Evolutionary conservation across 2,888 invertebrate species (phyloP).

Genomic region (Drosophila mulleri): DNA sequence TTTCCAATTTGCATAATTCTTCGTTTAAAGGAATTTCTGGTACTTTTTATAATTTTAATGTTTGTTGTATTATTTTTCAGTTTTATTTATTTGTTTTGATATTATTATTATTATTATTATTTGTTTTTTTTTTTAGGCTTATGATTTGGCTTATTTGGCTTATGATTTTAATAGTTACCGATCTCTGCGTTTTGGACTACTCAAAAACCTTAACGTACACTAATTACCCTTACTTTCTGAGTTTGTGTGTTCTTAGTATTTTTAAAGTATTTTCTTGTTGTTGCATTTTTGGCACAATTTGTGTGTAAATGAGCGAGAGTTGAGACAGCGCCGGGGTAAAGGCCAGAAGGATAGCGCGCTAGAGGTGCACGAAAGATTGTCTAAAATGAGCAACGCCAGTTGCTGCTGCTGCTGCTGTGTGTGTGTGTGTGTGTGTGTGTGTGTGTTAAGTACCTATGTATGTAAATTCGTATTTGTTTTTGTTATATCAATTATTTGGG

Average conservation of each 20-base stretch:
- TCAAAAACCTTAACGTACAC: conserved; percentile 45
- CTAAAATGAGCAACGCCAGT: conserved; percentile 21
- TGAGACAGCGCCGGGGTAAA: conserved; percentile 16
- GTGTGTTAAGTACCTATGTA: conserved; percentile 69
- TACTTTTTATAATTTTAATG: neutral
- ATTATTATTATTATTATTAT: neutral
- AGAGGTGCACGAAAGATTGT: conserved; percentile 32
- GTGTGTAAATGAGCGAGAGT: conserved; percentile 37
- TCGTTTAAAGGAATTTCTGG: neutral
- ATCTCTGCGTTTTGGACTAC: conserved; percentile 21
- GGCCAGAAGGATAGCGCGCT: conserved; percentile 36
- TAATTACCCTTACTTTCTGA: conserved; percentile 51
- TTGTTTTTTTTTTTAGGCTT: neutral
- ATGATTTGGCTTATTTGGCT: no score
- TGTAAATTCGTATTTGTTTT: conserved; percentile 69
- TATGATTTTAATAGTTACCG: neutral
- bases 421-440: conserved; percentile 30
- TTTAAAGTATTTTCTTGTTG: conserved; percentile 1
- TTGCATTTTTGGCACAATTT: conserved; percentile 42
- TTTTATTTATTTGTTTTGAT: conserved; percentile 1
- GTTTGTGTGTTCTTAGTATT: conserved; percentile 2
- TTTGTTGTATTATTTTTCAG: neutral
- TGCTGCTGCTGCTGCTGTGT: conserved; percentile 9
- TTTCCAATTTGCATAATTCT: no score
- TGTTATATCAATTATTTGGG: conserved; percentile 13